Conservation (phyloP, 2,888 invertebrate genomes). For the Byasa hedistus region DNA sequence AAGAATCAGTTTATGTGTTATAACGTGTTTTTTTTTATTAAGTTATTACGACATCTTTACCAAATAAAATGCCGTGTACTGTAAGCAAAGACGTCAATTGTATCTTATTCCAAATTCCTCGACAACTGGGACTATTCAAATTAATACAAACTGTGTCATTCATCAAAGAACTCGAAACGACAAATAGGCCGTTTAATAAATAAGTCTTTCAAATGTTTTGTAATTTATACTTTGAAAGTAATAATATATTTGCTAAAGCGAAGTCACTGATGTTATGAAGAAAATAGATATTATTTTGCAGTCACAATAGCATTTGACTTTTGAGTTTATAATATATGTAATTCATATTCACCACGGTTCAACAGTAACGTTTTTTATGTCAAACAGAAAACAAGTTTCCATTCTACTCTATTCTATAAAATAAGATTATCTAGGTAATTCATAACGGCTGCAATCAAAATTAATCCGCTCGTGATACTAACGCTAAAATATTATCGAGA, state of each 20-base stretch:
- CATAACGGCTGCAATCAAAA: constrained; percentile 9
- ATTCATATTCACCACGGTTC: too few species aligned
- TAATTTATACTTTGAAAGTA: neutral
- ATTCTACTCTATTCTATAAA: too few species aligned
- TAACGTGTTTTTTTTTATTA: neutral
- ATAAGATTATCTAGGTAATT: neutral
- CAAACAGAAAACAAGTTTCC: too few species aligned
- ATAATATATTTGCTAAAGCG: neutral
- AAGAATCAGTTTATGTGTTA: neutral
- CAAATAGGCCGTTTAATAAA: neutral
- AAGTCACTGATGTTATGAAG: neutral
- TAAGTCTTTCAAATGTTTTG: neutral
- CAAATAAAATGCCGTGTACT: neutral
- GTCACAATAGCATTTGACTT: too few species aligned
- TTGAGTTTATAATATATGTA: too few species aligned
- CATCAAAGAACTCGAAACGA: neutral
- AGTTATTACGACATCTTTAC: neutral
- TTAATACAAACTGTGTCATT: neutral
- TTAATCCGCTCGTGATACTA: constrained; percentile 10
- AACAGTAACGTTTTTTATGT: too few species aligned
- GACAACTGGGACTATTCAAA: neutral
- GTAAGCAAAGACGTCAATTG: neutral
- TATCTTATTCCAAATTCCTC: neutral
- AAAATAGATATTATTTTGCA: neutral
- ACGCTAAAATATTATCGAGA: constrained; percentile 24